Conservation (phyloP, 2,888 invertebrate species). For the Lacanobia oleracea region DNA sequence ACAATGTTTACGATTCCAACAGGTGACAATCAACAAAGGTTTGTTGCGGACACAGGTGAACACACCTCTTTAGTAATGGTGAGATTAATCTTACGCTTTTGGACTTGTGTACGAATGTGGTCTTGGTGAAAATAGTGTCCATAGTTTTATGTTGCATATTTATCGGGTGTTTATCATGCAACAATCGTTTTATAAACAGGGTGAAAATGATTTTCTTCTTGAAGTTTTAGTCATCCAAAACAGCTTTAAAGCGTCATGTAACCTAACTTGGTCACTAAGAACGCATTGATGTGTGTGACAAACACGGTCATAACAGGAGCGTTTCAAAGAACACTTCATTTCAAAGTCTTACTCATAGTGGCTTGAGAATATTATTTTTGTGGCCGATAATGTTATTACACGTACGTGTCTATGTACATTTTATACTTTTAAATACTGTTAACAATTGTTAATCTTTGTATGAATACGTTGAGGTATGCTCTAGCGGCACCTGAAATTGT, state of each 20-base stretch:
- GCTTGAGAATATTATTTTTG: not conserved
- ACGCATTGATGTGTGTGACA: not conserved
- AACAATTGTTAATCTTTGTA: constrained; percentile 13
- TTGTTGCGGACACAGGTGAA: constrained; percentile 63
- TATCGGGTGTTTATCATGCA: too few relatives aligned
- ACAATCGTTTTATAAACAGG: too few relatives aligned
- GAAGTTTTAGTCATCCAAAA: not conserved
- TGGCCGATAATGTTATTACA: constrained; percentile 1
- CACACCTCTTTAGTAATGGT: constrained; percentile 52
- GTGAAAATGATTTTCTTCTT: not conserved
- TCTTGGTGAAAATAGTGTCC: not conserved
- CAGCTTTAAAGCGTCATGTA: not conserved
- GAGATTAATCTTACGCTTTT: constrained; percentile 21
- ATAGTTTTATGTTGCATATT: not conserved
- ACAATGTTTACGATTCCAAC: constrained; percentile 82
- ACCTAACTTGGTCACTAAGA: not conserved
- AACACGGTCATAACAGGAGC: not conserved
- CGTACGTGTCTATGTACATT: constrained; percentile 13
- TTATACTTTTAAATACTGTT: constrained; percentile 13
- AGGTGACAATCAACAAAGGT: constrained; percentile 79
- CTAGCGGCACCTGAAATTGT: constrained; percentile 13
- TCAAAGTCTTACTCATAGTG: not conserved
- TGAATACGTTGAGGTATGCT: constrained; percentile 27
- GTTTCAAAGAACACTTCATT: not conserved
- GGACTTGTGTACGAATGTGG: not conserved